Base-by-base conservation (phyloP, 2,888 invertebrate genomes). In the Uloborus plumipes region DNA sequence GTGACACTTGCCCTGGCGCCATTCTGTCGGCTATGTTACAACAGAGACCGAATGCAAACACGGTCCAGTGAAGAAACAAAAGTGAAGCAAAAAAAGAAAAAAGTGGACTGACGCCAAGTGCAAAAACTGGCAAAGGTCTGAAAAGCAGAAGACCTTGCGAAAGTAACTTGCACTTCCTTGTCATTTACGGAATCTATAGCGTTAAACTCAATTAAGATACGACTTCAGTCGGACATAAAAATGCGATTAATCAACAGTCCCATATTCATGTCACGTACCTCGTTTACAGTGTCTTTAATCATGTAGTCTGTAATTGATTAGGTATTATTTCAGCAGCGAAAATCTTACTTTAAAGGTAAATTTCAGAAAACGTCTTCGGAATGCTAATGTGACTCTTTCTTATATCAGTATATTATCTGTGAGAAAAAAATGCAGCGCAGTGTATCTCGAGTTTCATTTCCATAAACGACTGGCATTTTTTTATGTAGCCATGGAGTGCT, bases 121-220 rank as follows among this genome's bases (percentile, higher is more conserved):
- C 47, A 61, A 69, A 67, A 67, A 53, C 76, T 69, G 31, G 39
- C 14, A 76, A 62, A 77, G 62, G 64, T 47, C 75, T 14, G 22
- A 14, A 9, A 20, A 49, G 14, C 39, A 64, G 62, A 74, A 80
- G 80, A 74, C 80, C 80, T 80, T 80, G 80, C 58, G 61, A 73
- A 78, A 51, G 61, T 65, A 76, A 75, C 61, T 62, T 47, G 53
- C 49, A 79, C 72, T 79, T 79, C 79, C 79, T 79, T 66, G 79
- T 79, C 49, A 62, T 26, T 64, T 49, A 22, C 22, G 49, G 58
- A 78, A 71, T 66, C 78, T 50, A 22, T 18, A 39, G 31, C 50
- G 59, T 22, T 49, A 59, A 66, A 49, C 50, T 78, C 62, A 49
- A 77, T 64, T 58, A 64, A 65, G 39, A 51, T 64, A 14, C 49